Evolutionary conservation across 2,797 vertebrate genomes (phyloP).

Genomic region (Micromesistius poutassou): DNA sequence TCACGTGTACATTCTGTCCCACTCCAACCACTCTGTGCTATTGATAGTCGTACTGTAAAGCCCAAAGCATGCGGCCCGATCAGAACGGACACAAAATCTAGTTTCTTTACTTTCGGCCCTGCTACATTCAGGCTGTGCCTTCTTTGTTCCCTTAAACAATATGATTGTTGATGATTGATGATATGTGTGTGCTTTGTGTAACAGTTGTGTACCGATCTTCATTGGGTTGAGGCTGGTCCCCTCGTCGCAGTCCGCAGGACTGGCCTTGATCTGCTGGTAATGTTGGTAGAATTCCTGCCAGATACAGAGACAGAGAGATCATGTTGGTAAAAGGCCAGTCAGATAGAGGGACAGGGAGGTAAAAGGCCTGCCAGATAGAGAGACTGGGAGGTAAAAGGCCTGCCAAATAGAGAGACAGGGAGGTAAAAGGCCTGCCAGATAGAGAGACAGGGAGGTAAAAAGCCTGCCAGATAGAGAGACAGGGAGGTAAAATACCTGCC

Average conservation of each 20-base stretch:
- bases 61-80: too few species aligned
- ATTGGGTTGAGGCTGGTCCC: slow-evolving; percentile 23
- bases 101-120: neutral
- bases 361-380: too few species aligned
- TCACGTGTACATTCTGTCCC: too few species aligned
- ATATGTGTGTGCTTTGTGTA: neutral
- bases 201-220: slow-evolving; percentile 24
- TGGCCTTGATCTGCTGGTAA: slow-evolving; percentile 39
- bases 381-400: too few species aligned
- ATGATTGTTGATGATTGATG: too few species aligned
- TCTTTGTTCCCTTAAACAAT: neutral
- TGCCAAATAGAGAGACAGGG: too few species aligned
- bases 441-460: slow-evolving; percentile 17
- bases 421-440: too few species aligned
- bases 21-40: neutral
- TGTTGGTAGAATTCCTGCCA: slow-evolving; percentile 41
- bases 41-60: neutral
- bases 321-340: too few species aligned
- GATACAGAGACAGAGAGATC: neutral
- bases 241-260: neutral
- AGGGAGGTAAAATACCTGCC: neutral
- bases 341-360: too few species aligned
- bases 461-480: neutral
- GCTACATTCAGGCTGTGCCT: neutral
- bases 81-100: too few species aligned